Evolutionary conservation across 2,888 invertebrate species (phyloP).

Genomic region (Agrochola lychnidis): DNA sequence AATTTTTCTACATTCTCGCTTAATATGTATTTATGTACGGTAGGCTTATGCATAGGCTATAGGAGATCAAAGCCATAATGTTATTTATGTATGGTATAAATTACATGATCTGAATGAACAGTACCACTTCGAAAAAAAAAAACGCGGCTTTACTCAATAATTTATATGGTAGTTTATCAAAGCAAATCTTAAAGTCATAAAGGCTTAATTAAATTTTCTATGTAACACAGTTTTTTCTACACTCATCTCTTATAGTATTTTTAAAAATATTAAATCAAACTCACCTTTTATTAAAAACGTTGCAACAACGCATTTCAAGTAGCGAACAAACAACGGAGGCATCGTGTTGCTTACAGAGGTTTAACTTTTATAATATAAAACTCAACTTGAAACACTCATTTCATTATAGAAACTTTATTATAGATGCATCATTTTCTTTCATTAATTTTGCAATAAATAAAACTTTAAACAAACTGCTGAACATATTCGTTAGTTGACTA

Average conservation of each 20-base stretch:
- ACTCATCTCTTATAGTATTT: neutral
- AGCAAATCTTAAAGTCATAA: neutral
- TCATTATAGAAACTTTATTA: constrained; percentile 26
- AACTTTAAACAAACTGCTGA: constrained; percentile 24
- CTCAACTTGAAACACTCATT: constrained; percentile 61
- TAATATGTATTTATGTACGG: constrained; percentile 41
- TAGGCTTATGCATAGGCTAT: constrained; percentile 14
- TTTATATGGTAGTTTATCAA: neutral
- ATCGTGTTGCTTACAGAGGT: constrained; percentile 71
- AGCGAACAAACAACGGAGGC: constrained; percentile 69
- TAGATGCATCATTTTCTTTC: neutral
- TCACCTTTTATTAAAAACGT: constrained; percentile 82
- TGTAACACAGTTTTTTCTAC: neutral
- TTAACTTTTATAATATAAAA: constrained; percentile 53
- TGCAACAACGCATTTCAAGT: constrained; percentile 79
- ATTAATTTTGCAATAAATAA: neutral
- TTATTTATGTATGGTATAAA: constrained; percentile 21
- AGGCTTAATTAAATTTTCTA: neutral
- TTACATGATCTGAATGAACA: neutral
- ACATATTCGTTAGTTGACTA: constrained; percentile 16
- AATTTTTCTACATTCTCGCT: constrained; percentile 36
- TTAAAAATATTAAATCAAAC: constrained; percentile 43
- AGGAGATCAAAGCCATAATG: neutral
- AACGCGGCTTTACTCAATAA: neutral
- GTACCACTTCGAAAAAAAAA: too few species aligned